Conservation (phyloP, 2,113 vertebrate species). For the Lutjanus erythropterus region DNA sequence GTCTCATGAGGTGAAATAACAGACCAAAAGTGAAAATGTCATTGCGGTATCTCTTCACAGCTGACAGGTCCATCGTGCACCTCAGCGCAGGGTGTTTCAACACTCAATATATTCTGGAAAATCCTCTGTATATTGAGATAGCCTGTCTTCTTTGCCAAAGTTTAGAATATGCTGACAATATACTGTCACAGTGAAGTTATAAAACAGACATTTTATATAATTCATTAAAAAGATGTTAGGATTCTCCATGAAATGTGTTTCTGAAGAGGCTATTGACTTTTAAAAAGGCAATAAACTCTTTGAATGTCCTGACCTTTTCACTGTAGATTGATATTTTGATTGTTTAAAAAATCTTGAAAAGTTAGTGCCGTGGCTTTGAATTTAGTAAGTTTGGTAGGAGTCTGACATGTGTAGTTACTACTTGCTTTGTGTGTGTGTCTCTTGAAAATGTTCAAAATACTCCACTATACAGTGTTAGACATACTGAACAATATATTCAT, state of each 20-base stretch:
- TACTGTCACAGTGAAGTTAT: conserved; percentile 38
- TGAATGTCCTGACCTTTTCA: conserved; percentile 2
- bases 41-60: conserved; percentile 60
- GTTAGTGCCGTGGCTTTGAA: neutral
- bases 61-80: conserved; percentile 63
- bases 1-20: conserved; percentile 63
- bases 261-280: neutral
- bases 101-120: conserved; percentile 40
- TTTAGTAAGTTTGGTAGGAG: too few species aligned
- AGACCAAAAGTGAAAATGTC: conserved; percentile 71
- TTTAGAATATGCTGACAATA: conserved; percentile 55
- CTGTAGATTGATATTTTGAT: neutral
- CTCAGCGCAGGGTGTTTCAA: conserved; percentile 49
- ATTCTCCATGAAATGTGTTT: conserved; percentile 9
- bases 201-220: conserved; percentile 25
- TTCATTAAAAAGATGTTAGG: conserved; percentile 1
- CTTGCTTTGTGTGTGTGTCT: neutral
- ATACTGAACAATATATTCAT: neutral
- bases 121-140: conserved; percentile 30
- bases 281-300: neutral
- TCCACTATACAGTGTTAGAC: neutral
- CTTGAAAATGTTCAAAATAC: neutral
- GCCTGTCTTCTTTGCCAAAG: conserved; percentile 45
- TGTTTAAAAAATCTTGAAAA: neutral
- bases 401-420: neutral